Conservation (phyloP, 2,797 vertebrate species). For the Neosilurus hyrtlii region DNA sequence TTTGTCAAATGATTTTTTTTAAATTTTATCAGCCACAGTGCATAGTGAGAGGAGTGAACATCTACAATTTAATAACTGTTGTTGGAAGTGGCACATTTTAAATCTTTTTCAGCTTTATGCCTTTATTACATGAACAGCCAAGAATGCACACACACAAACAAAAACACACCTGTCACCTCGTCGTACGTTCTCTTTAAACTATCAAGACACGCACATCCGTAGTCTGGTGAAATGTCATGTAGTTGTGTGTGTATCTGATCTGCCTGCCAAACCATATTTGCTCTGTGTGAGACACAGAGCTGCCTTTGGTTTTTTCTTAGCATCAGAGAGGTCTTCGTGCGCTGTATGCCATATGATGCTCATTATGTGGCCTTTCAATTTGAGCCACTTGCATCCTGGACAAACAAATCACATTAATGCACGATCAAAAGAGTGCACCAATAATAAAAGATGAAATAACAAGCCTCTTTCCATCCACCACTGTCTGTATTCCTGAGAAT, state of each 20-base stretch:
- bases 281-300: background rate
- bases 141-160: background rate
- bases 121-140: background rate
- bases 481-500: constrained; percentile 15
- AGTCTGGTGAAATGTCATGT: constrained; percentile 23
- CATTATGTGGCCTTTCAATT: constrained; percentile 64
- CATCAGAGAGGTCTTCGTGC: background rate
- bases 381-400: constrained; percentile 55
- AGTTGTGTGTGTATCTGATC: constrained; percentile 9
- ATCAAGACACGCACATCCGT: constrained; percentile 4
- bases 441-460: constrained; percentile 63
- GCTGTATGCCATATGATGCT: background rate
- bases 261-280: constrained; percentile 9
- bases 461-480: constrained; percentile 60
- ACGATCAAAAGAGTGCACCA: constrained; percentile 64
- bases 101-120: background rate
- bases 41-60: background rate
- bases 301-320: background rate
- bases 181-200: constrained; percentile 9
- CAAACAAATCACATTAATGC: constrained; percentile 60
- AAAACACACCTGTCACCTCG: constrained; percentile 25
- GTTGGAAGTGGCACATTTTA: background rate
- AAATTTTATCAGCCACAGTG: background rate
- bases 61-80: background rate
- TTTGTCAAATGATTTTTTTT: background rate